Conservation (phyloP, 2,113 vertebrate genomes). For the Oryzias melastigma region DNA sequence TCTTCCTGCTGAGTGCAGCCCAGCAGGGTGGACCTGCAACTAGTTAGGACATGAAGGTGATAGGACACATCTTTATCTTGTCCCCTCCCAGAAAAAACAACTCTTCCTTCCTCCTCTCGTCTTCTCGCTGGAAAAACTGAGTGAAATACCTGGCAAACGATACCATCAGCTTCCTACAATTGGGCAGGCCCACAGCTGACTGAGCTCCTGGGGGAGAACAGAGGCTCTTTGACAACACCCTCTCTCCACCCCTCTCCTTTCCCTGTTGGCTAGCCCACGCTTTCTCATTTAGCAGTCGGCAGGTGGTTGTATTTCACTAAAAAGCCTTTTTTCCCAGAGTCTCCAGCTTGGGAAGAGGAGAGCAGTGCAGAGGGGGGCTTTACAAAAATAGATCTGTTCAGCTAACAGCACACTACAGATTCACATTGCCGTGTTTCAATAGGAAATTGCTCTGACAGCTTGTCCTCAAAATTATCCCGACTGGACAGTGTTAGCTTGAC, state of each 20-base stretch:
- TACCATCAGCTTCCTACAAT: constrained; percentile 62
- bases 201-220: constrained; percentile 70
- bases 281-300: constrained; percentile 74
- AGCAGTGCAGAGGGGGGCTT: constrained; percentile 43
- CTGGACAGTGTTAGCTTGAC: constrained; percentile 31
- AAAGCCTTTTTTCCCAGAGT: constrained; percentile 67
- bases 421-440: constrained; percentile 53
- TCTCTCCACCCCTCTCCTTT: constrained; percentile 20
- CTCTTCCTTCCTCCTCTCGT: constrained; percentile 19
- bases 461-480: constrained; percentile 40
- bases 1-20: constrained; percentile 67
- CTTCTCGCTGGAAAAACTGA: constrained; percentile 51
- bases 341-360: constrained; percentile 53
- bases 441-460: constrained; percentile 43
- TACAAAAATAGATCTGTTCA: constrained; percentile 67
- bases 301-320: constrained; percentile 76
- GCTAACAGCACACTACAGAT: constrained; percentile 58
- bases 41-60: constrained; percentile 52
- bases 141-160: constrained; percentile 70
- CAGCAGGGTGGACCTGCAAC: constrained; percentile 51
- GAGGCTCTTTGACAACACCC: constrained; percentile 72
- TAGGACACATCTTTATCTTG: constrained; percentile 56
- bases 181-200: constrained; percentile 71
- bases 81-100: constrained; percentile 23
- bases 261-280: constrained; percentile 68